Evolutionary conservation across 2,797 vertebrate genomes (phyloP).

Genomic region (Anguilla marmorata): DNA sequence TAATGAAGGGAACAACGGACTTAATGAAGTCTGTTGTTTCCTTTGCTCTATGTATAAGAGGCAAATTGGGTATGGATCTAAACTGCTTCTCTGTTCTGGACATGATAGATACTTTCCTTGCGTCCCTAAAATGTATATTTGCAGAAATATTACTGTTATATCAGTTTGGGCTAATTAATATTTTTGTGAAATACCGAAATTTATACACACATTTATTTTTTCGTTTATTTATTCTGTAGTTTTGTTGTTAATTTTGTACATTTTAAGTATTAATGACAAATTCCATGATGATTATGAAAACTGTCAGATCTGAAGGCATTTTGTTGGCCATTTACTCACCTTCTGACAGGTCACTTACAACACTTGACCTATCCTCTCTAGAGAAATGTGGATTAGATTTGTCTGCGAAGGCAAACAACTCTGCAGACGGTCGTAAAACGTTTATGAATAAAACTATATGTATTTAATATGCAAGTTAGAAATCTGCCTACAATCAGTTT

Average conservation of each 20-base stretch:
- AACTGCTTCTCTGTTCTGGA: conserved; percentile 13
- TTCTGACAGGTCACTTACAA: neutral
- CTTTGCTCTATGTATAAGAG: neutral
- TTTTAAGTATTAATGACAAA: neutral
- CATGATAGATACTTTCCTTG: neutral
- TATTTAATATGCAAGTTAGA: neutral
- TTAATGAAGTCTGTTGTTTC: neutral
- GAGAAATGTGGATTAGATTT: neutral
- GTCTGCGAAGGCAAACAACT: neutral
- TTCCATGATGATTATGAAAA: neutral
- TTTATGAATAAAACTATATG: neutral
- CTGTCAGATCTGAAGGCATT: neutral
- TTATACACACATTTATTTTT: neutral
- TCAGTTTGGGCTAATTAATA: conserved; percentile 26
- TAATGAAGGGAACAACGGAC: neutral
- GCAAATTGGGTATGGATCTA: neutral
- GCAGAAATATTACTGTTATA: conserved; percentile 32
- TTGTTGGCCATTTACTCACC: neutral
- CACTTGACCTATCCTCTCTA: neutral
- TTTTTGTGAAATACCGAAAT: neutral
- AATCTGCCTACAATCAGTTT: neutral
- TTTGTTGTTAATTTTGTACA: neutral
- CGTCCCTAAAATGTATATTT: conserved; percentile 36
- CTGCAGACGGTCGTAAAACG: neutral
- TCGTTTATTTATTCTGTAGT: neutral